Base-by-base conservation (phyloP, 1,140 invertebrate species). In the Pseudomyrmex sp. region DNA sequence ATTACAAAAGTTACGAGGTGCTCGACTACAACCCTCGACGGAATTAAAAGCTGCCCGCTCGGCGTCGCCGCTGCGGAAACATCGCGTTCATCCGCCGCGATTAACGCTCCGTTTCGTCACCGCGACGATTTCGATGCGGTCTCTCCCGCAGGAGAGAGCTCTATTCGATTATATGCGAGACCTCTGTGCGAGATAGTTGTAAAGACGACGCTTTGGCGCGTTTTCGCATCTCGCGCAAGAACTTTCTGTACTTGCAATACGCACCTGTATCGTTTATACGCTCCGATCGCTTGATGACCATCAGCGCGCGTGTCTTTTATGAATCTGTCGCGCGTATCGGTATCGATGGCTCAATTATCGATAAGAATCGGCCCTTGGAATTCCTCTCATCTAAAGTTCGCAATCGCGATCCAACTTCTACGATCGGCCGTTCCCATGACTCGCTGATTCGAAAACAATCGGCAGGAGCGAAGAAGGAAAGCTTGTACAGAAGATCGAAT, bases 391-490 rank as follows among this genome's bases (percentile, higher is more conserved):
- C 20, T 72, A 18, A 80, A 52, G 20, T 18, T 54, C 66, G 74
- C 26, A 54, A 76, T 76, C 74, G 44, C 65, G 52, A 70, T 72
- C 46, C 66, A 61, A 50, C 68, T 48, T 72, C 26, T 23, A 56
- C 69, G 70, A 79, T 50, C 65, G 85, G 52, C 70, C 86, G 87
- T 91, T 92, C 90, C 90, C 91, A 91, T 91, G 90, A 84, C 86
- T 87, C 87, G 88, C 61, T 26, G 88, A 92, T 91, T 91, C 86
- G 91, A 90, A 91, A 92, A 90, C 91, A 92, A 92, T 92, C 88
- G 89, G 88, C 54, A 85, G 70, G 69, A 80, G 69, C 80, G 87
- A 84, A 87, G 70, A 75, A 65, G 85, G 70, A 84, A 86, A 87
- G 82, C 63, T 75, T 74, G 82, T 59, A 77, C 58, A 74, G 35